Conservation (phyloP, 2,888 invertebrate genomes). For the Urechis unicinctus region DNA sequence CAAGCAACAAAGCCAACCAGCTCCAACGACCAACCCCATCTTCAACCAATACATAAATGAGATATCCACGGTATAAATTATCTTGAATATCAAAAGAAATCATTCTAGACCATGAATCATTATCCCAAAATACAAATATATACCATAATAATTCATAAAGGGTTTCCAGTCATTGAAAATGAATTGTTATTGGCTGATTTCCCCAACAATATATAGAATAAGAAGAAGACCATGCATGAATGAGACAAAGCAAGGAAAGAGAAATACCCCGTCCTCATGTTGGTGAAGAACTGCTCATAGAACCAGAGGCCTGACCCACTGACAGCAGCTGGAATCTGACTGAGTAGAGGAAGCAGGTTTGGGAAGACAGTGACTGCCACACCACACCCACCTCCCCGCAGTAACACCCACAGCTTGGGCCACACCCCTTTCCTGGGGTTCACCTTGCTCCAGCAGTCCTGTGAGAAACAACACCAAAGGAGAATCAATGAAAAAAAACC, state of each 20-base stretch:
- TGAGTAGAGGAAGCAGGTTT: constrained; percentile 70
- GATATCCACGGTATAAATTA: too few species aligned
- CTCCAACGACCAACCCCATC: too few species aligned
- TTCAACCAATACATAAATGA: too few species aligned
- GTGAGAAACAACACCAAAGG: not conserved
- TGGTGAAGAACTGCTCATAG: constrained; percentile 60
- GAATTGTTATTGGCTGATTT: too few species aligned
- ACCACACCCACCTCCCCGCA: constrained; percentile 69
- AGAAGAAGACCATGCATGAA: too few species aligned
- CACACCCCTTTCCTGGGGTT: constrained; percentile 69
- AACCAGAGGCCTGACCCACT: constrained; percentile 26
- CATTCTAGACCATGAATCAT: too few species aligned
- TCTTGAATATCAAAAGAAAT: too few species aligned
- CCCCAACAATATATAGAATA: too few species aligned
- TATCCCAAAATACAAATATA: too few species aligned
- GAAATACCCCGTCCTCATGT: constrained; percentile 63
- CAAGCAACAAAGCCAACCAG: too few species aligned
- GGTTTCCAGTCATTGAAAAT: too few species aligned
- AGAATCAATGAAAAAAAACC: not conserved
- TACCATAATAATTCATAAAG: too few species aligned
- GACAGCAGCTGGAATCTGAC: constrained; percentile 59
- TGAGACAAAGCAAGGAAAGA: not conserved
- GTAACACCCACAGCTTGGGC: constrained; percentile 64
- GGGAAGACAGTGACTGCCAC: constrained; percentile 69
- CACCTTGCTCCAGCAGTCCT: constrained; percentile 68